These are phyloP conservation scores for Brachypodius melanocephalos DNA, from an alignment of 2,113 vertebrate species.

Conservation along the genomic window DNA sequence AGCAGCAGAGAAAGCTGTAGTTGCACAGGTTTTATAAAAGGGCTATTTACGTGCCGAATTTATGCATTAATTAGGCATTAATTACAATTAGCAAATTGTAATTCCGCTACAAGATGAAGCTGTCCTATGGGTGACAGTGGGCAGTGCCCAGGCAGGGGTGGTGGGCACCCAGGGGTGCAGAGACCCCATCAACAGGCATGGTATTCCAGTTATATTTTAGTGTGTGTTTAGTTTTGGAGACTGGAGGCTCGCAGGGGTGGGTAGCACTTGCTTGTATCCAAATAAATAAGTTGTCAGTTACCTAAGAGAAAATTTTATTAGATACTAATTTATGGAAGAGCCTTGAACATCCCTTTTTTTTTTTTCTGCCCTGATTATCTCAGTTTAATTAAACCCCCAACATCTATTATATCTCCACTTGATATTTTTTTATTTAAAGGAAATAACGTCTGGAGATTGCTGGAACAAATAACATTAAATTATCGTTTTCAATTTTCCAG, in stretches of 20 bases:
- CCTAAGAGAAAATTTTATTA: not conserved
- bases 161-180: not conserved
- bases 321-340: not conserved
- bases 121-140: not conserved
- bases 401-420: not conserved
- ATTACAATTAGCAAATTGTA: too few relatives aligned
- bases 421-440: not conserved
- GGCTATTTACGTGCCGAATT: not conserved
- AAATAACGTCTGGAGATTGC: not conserved
- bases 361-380: not conserved
- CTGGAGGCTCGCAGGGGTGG: not conserved
- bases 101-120: fast-evolving
- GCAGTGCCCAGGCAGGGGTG: not conserved
- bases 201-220: too few relatives aligned
- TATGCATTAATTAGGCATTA: not conserved
- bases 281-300: not conserved
- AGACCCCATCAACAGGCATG: not conserved
- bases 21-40: not conserved
- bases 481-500: not conserved
- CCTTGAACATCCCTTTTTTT: not conserved
- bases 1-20: not conserved
- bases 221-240: not conserved
- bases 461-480: not conserved
- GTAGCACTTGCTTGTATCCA: not conserved
- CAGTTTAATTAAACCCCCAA: not conserved